These are phyloP conservation scores for Todiramphus saurophagus DNA, from an alignment of 2,113 vertebrate genomes.

Conservation along the genomic window DNA sequence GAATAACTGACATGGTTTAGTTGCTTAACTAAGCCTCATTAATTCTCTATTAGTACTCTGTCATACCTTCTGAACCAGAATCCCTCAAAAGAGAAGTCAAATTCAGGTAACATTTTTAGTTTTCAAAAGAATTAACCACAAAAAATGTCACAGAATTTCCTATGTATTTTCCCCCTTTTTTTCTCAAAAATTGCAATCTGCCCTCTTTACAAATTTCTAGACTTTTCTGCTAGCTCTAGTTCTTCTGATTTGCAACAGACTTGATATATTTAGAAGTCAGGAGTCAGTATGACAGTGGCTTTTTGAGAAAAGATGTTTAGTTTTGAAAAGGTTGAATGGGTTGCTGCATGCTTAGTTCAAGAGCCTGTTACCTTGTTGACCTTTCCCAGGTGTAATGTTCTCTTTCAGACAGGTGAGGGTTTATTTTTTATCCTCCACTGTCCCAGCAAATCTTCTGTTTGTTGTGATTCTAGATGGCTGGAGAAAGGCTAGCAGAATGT, in stretches of 20 bases:
- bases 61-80: neutral
- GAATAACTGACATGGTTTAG: neutral
- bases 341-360: neutral
- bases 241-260: neutral
- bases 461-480: neutral
- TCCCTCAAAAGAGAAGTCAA: neutral
- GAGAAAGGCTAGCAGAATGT: neutral
- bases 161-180: fast-evolving
- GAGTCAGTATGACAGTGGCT: neutral
- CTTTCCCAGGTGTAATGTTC: neutral
- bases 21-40: neutral
- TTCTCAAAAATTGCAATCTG: neutral
- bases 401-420: neutral
- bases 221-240: neutral
- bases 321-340: neutral
- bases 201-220: neutral
- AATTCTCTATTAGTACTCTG: neutral
- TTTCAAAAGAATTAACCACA: neutral
- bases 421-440: neutral
- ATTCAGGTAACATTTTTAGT: neutral
- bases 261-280: neutral
- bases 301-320: neutral
- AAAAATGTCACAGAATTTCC: neutral
- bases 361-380: neutral
- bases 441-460: neutral